Base-by-base conservation (phyloP, 1,140 invertebrate species). In the Cyclargus thomasi region DNA sequence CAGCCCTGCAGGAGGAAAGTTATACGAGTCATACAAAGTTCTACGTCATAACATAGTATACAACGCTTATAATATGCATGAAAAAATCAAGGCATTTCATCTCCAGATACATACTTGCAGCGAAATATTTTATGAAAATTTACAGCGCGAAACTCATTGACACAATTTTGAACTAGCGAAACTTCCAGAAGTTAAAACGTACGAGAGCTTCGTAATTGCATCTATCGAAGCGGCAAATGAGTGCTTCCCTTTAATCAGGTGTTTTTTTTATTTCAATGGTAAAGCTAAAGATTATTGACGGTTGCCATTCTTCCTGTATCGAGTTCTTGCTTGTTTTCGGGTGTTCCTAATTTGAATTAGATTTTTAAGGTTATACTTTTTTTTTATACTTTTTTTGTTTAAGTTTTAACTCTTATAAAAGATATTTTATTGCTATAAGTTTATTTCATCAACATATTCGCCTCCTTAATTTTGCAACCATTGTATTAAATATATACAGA, bases 201-300 rank as follows among this genome's bases (percentile, higher is more conserved):
- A 18, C 68, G 62, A 75, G 73, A 72, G 71, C 65, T 66, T 70
- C 74, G 76, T 86, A 85, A 87, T 87, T 86, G 77, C 78, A 82
- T 86, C 83, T 86, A 86, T 86, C 80, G 83, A 76, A 81, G 75
- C 86, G 82, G 78, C 79, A 86, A 87, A 88, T 83, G 83, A 86
- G 82, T 79, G 80, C 78, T 82, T 80, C 82, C 80, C 79, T 86
- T 76, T 83, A 82, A 83, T 85, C 79, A 85, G 76, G 8, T 5
- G 74, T 76, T 68, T 71, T 75, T 73, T 70, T 63, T 62, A 68
- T 57, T 64, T 62, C 72, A 67, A 67, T 65, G 66, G 39, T 16
- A 8, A 16, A 47, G 39, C 39, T 14, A 47, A 47, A 47, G 10
- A 14, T 47, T 47, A 11, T 47, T 47, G 39, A 47, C 39, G 39